phyloP scores from a whole-genome alignment of 1,140 invertebrate species.

The Pseudobourletiella spinata region DNA sequence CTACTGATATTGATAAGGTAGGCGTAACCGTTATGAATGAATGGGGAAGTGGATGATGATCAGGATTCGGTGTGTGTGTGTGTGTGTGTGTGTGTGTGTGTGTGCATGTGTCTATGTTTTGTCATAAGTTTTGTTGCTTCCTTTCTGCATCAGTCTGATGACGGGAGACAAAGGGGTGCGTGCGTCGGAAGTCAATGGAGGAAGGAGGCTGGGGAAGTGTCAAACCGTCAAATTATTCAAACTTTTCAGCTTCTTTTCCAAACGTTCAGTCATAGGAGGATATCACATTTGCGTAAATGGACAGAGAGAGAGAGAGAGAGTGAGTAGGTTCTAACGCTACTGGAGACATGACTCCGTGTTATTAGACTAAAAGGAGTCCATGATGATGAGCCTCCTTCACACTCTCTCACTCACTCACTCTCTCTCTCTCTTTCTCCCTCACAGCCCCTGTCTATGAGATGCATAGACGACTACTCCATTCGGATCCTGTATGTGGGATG shows the following conservation, averaged over 20 bases:
- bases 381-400: slow-evolving; percentile 7
- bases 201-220: slow-evolving; percentile 1
- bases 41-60: slow-evolving; percentile 6
- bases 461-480: not conserved
- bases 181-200: slow-evolving; percentile 10
- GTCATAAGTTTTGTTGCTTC: slow-evolving; percentile 7
- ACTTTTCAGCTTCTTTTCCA: slow-evolving; percentile 3
- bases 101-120: too few relatives aligned
- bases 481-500: not conserved
- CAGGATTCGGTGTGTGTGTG: not conserved
- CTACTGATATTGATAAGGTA: not conserved
- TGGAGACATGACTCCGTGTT: not conserved
- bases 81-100: too few relatives aligned
- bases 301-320: not conserved
- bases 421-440: not conserved
- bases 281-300: slow-evolving; percentile 3
- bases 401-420: not conserved
- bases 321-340: not conserved
- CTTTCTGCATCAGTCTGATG: slow-evolving; percentile 7
- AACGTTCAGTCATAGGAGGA: not conserved
- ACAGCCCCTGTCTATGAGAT: not conserved
- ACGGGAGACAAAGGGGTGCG: not conserved
- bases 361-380: slow-evolving; percentile 4
- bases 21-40: not conserved
- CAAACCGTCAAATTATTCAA: slow-evolving; percentile 11